These are phyloP conservation scores for Chymomyza caudatula DNA, from an alignment of 2,888 invertebrate genomes.

Conservation along the genomic window DNA sequence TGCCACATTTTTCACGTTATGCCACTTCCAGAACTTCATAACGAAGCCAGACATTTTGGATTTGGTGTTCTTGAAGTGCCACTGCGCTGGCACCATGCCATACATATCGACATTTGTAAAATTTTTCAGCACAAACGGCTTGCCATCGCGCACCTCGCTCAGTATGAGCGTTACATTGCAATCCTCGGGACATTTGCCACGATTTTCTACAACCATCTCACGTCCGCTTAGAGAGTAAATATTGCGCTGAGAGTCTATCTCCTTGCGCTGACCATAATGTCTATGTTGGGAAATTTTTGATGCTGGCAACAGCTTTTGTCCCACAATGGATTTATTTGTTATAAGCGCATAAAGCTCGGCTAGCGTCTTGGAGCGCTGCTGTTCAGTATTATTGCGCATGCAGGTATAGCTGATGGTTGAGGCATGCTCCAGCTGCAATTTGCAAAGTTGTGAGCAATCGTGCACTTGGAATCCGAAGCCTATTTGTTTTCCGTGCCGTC, in stretches of 20 bases:
- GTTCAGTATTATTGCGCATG: constrained; percentile 81
- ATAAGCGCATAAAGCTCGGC: constrained; percentile 78
- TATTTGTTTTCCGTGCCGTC: constrained; percentile 83
- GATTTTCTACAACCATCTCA: constrained; percentile 84
- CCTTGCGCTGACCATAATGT: constrained; percentile 80
- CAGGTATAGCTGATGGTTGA: constrained; percentile 80
- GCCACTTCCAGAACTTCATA: constrained; percentile 91
- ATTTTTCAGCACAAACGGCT: constrained; percentile 81
- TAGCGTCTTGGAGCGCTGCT: constrained; percentile 78
- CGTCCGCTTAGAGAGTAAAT: constrained; percentile 82
- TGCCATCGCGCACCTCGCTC: constrained; percentile 80
- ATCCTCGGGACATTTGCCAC: constrained; percentile 84
- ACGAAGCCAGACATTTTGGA: constrained; percentile 85
- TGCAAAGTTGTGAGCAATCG: constrained; percentile 81
- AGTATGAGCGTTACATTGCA: constrained; percentile 83
- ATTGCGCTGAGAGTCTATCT: constrained; percentile 80
- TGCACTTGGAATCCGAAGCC: constrained; percentile 81
- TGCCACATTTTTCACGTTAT: constrained; percentile 43
- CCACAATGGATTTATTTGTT: constrained; percentile 76
- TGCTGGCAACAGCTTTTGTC: constrained; percentile 69
- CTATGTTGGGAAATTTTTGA: constrained; percentile 79
- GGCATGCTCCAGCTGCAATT: constrained; percentile 79
- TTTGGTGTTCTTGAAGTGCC: constrained; percentile 79
- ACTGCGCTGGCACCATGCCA: constrained; percentile 85
- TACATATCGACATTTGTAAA: constrained; percentile 83